phyloP scores from a whole-genome alignment of 2,113 vertebrate species.

The Forbesichthys papilliferus region DNA sequence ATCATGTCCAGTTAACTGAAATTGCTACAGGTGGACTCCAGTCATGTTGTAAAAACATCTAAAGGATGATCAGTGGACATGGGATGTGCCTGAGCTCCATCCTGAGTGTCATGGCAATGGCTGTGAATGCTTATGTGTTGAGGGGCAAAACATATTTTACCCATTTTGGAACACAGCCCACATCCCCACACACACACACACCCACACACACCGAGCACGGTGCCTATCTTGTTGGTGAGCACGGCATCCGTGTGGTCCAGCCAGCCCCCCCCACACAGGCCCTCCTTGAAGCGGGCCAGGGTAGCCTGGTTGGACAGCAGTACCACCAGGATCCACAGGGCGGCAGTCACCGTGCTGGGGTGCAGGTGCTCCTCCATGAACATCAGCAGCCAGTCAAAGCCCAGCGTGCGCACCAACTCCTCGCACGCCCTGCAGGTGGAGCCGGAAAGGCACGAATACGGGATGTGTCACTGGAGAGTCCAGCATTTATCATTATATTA shows the following conservation, averaged over 20 bases:
- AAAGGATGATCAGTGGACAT: too few relatives aligned
- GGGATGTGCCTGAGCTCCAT: too few relatives aligned
- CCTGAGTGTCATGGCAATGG: too few relatives aligned
- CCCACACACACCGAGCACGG: slow-evolving; percentile 87
- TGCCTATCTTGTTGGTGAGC: slow-evolving; percentile 96
- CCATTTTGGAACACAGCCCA: too few relatives aligned
- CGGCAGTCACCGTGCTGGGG: slow-evolving; percentile 89
- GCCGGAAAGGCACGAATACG: background rate
- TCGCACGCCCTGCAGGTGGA: slow-evolving; percentile 87
- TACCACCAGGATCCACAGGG: slow-evolving; percentile 92
- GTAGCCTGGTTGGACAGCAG: slow-evolving; percentile 90
- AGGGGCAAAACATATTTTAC: too few relatives aligned
- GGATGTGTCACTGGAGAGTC: background rate
- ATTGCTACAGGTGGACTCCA: too few relatives aligned
- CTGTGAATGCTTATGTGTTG: too few relatives aligned
- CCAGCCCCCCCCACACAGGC: slow-evolving; percentile 93
- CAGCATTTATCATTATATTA: too few relatives aligned
- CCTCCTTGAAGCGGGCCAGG: slow-evolving; percentile 94
- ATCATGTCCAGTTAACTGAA: too few relatives aligned
- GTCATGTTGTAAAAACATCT: too few relatives aligned
- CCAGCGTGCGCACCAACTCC: slow-evolving; percentile 89
- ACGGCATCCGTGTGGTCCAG: slow-evolving; percentile 97
- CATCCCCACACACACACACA: background rate
- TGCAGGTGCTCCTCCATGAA: slow-evolving; percentile 98
- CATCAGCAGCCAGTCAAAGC: slow-evolving; percentile 97